These are phyloP conservation scores for Andrena cerasifolii DNA, from an alignment of 1,140 invertebrate genomes.

Conservation along the genomic window DNA sequence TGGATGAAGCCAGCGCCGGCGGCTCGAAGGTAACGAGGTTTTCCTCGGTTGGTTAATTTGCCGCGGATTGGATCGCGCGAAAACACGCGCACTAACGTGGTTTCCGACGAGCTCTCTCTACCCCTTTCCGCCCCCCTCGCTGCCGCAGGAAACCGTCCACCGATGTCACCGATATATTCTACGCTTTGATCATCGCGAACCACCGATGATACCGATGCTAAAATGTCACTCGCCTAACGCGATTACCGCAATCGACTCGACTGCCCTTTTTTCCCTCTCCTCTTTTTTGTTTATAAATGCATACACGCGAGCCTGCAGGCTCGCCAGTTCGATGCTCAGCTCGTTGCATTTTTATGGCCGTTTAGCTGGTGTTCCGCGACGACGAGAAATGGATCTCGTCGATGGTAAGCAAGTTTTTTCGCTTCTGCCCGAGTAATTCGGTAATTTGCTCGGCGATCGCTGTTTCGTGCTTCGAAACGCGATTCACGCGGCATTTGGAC, in stretches of 20 bases:
- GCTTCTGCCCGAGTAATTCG: no score
- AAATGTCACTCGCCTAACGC: slow-evolving; percentile 21
- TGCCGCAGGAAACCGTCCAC: slow-evolving; percentile 25
- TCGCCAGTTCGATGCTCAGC: slow-evolving; percentile 11
- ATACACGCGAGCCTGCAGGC: not conserved
- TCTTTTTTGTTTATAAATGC: slow-evolving; percentile 10
- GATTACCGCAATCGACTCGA: slow-evolving; percentile 30
- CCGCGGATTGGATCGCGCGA: slow-evolving; percentile 73
- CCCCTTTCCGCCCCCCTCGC: not conserved
- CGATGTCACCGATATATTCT: slow-evolving; percentile 46
- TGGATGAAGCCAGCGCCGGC: slow-evolving; percentile 69
- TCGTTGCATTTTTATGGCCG: slow-evolving; percentile 35
- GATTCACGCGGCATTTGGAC: no score
- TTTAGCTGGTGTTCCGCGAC: not conserved
- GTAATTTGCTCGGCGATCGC: not conserved
- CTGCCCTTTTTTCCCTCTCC: not conserved
- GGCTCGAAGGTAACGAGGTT: slow-evolving; percentile 69
- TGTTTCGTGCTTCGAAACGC: not conserved
- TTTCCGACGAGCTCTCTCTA: slow-evolving; percentile 55
- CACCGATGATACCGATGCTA: slow-evolving; percentile 46
- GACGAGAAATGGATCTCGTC: slow-evolving; percentile 20
- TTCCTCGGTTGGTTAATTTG: slow-evolving; percentile 69
- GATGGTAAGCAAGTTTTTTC: slow-evolving; percentile 42
- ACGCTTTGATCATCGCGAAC: slow-evolving; percentile 57
- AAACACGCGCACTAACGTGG: slow-evolving; percentile 70